Conservation (phyloP, 1,140 invertebrate species). For the Drosophila funebris region DNA sequence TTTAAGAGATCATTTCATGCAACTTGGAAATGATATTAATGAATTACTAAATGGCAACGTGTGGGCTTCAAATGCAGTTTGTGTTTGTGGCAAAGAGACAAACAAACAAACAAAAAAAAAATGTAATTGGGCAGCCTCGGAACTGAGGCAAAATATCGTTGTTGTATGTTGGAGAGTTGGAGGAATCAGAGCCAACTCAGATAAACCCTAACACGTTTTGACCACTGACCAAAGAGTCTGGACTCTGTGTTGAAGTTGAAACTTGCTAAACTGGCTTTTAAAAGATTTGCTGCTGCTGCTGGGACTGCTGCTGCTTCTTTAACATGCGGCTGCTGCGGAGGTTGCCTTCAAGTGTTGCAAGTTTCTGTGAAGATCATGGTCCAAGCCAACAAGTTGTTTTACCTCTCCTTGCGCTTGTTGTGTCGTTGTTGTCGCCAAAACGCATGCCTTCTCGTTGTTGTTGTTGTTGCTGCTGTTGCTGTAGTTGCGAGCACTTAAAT, state of each 20-base stretch:
- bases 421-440: constrained; percentile 47
- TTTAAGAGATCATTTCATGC: constrained; percentile 23
- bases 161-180: constrained; percentile 3
- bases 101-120: neutral
- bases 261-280: constrained; percentile 72
- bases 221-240: constrained; percentile 25
- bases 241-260: constrained; percentile 47
- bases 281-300: constrained; percentile 28
- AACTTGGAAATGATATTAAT: constrained; percentile 20
- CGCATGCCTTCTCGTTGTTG: constrained; percentile 21
- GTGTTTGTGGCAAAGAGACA: neutral
- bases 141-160: neutral
- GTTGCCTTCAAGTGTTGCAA: constrained; percentile 65
- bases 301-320: constrained; percentile 41
- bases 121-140: constrained; percentile 1
- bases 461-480: constrained; percentile 42
- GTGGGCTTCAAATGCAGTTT: constrained; percentile 7
- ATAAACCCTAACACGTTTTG: constrained; percentile 56
- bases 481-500: constrained; percentile 66
- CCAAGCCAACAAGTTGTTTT: constrained; percentile 59
- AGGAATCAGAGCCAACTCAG: constrained; percentile 17
- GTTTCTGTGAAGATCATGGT: constrained; percentile 75
- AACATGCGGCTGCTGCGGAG: constrained; percentile 38
- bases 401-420: constrained; percentile 57
- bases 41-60: constrained; percentile 24